Evolutionary conservation across 2,888 invertebrate species (phyloP).

Genomic region (Hydraecia micacea): DNA sequence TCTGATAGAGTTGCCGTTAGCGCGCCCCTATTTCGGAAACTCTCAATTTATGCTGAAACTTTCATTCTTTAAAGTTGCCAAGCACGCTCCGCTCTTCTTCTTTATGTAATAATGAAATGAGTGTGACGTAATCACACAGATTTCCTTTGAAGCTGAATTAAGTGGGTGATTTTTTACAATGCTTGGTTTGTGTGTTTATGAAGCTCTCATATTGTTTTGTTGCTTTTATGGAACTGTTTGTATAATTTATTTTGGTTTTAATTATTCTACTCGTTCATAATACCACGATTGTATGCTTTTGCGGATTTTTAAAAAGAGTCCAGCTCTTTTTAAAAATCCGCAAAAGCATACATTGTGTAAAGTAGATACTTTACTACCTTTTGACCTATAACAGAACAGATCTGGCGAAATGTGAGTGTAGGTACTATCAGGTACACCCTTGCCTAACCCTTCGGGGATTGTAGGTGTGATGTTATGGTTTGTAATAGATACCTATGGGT

Average conservation of each 20-base stretch:
- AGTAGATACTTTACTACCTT: no score
- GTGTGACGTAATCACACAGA: constrained; percentile 48
- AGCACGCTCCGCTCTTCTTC: constrained; percentile 61
- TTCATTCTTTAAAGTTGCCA: constrained; percentile 67
- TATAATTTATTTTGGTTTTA: not conserved
- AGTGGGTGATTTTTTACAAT: constrained; percentile 25
- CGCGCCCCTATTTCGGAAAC: constrained; percentile 73
- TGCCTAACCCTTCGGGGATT: no score
- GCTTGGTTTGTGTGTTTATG: constrained; percentile 1
- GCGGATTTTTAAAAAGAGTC: no score
- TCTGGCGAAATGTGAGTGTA: no score
- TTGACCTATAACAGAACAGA: no score
- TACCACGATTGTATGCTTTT: not conserved
- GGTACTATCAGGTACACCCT: no score
- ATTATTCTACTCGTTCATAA: not conserved
- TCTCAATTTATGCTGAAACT: constrained; percentile 82
- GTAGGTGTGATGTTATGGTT: no score
- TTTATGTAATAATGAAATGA: constrained; percentile 63
- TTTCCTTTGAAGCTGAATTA: constrained; percentile 39
- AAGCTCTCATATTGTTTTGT: constrained; percentile 9
- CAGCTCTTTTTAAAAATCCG: no score
- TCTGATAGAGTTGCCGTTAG: constrained; percentile 78
- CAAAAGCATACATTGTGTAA: no score
- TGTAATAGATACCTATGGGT: no score
- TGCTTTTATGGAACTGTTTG: not conserved